Evolutionary conservation across 2,797 vertebrate species (phyloP), one percentile per base, ranked within the genome.

Genomic region (Sebastes variabilis): DNA sequence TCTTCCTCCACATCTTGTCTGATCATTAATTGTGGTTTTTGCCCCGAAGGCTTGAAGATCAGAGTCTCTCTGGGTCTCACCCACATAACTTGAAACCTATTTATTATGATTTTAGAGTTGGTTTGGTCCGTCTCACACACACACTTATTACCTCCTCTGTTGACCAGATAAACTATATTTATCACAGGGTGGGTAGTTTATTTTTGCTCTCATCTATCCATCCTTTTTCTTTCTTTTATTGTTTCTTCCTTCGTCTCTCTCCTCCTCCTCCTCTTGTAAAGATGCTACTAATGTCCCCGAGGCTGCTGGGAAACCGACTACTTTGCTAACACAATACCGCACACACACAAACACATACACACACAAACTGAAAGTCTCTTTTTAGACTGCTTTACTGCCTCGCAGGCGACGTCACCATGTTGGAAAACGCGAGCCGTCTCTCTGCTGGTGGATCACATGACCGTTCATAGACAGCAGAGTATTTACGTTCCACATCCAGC

Each of bases 321-420:
- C 80, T 86, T 89, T 81, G 55, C 75, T 62, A 87, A 85, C 81
- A 89, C 80, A 85, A 85, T 78, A 75, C 79, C 55, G 61, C 79
- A 49, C 66, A 55, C 64, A 16, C 55, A 66, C 74, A 46, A 62
- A 72, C 66, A 36, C 52, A 62, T 64, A 61, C 61, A 52, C 78
- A 55, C 72, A 71, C 69, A 71, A 56, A 29, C 27, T n/a, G n/a
- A 67, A 62, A 61, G 58, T 72, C 77, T 60, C 20, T 55, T 79
- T 79, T 82, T 66, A 83, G 78, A 34, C 66, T 75, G 75, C 18
- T 27, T 61, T 75, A 2, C 67, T 80, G 84, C 77, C 82, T 84
- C 0, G 5, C 49, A 71, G 82, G 80, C 67, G 38, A 36, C n/a
- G 65, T 65, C 79, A 69, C 58, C 61, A 49, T 73, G 70, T 54